A percentile compares a stretch with the other conserved stretches of the same genome.
Evolutionary conservation across 2,113 vertebrate genomes (phyloP).

Genomic region (Numenius arquata): DNA sequence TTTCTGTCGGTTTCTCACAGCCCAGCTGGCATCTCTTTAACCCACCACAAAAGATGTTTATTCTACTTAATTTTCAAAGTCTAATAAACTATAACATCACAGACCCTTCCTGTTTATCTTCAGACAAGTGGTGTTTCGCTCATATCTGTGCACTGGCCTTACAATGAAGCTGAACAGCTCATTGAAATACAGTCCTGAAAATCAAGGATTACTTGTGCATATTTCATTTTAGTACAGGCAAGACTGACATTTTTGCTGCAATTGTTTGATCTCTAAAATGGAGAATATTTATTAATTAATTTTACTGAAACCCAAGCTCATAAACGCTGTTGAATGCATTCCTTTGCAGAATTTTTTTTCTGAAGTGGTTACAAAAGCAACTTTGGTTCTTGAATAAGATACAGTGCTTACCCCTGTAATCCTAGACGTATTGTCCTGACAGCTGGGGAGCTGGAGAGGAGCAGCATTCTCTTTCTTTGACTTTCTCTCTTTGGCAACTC

Average conservation of each 20-base stretch:
- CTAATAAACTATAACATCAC: neutral
- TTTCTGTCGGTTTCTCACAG: no score
- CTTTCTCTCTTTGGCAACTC: neutral
- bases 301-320: neutral
- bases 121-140: neutral
- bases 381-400: neutral
- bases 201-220: neutral
- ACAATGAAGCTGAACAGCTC: neutral
- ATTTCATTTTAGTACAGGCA: neutral
- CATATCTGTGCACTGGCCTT: neutral
- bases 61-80: neutral
- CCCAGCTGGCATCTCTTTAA: neutral
- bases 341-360: neutral
- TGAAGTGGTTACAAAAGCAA: neutral
- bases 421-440: conserved; percentile 8
- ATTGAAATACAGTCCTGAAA: neutral
- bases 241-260: neutral
- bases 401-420: neutral
- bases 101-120: neutral
- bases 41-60: neutral
- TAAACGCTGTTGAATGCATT: neutral
- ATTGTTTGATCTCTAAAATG: neutral
- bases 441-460: conserved; percentile 4
- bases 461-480: conserved; percentile 2
- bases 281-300: neutral